These are phyloP conservation scores for Temnothorax unifasciatus DNA, from an alignment of 2,888 invertebrate species.

Conservation along the genomic window DNA sequence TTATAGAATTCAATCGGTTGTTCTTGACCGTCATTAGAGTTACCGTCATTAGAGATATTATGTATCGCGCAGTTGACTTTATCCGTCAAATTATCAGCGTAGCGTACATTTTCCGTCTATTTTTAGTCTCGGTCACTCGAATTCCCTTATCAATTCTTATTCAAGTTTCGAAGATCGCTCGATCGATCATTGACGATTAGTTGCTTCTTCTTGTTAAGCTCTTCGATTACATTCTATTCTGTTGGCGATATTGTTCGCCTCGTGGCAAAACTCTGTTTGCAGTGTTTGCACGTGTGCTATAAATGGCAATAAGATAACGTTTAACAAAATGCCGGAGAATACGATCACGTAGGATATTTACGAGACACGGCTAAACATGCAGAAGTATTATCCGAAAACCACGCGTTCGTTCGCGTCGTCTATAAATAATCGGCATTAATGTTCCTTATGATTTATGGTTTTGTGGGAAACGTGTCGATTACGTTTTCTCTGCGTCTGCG, in stretches of 20 bases:
- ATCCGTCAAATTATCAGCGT: background rate
- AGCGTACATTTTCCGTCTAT: background rate
- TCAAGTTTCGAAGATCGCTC: background rate
- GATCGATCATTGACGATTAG: background rate
- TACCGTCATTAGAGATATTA: too few species aligned
- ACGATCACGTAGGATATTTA: too few species aligned
- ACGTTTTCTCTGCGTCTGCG: background rate
- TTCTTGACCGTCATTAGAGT: background rate
- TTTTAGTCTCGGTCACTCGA: background rate
- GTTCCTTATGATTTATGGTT: conserved; percentile 7
- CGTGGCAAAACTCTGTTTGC: too few species aligned
- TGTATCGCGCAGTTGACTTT: background rate
- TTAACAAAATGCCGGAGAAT: background rate
- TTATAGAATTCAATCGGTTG: background rate
- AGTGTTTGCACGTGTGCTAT: background rate
- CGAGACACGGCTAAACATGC: background rate
- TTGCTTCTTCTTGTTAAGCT: background rate
- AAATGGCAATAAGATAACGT: background rate
- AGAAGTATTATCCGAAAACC: conserved; percentile 17
- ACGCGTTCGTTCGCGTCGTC: background rate
- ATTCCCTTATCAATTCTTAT: background rate
- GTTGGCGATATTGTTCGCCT: too few species aligned
- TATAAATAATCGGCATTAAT: conserved; percentile 40
- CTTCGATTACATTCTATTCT: background rate
- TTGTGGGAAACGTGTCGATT: background rate